Evolutionary conservation across 2,113 vertebrate genomes (phyloP).

Genomic region (Pholis gunnellus): DNA sequence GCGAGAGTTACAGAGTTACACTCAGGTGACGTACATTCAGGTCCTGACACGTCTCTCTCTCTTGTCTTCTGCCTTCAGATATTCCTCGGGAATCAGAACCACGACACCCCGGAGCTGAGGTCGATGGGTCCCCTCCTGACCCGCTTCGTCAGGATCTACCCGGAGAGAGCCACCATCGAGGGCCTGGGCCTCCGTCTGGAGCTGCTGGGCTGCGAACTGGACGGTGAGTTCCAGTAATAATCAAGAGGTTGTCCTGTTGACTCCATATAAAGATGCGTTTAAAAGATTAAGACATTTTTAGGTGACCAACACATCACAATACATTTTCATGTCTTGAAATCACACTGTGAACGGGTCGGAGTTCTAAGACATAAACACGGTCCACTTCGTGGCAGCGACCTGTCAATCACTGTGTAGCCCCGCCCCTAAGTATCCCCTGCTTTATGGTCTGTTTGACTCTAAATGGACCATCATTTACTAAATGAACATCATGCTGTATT

Average conservation of each 20-base stretch:
- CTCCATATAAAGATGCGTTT: not conserved
- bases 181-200: slow-evolving; percentile 95
- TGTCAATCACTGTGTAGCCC: no score
- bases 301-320: no score
- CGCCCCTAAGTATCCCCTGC: no score
- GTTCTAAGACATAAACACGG: no score
- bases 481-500: no score
- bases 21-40: not conserved
- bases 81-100: slow-evolving; percentile 95
- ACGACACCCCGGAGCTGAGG: slow-evolving; percentile 93
- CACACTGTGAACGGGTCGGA: no score
- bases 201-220: slow-evolving; percentile 93
- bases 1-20: not conserved
- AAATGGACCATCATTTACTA: no score
- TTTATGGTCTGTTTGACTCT: no score
- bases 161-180: slow-evolving; percentile 89
- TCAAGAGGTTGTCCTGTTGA: not conserved
- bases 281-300: no score
- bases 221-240: slow-evolving; percentile 82
- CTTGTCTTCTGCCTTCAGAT: slow-evolving; percentile 76
- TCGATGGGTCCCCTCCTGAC: slow-evolving; percentile 86
- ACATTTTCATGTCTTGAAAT: no score
- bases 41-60: not conserved
- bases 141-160: slow-evolving; percentile 91
- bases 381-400: no score